phyloP scores from a whole-genome alignment of 2,888 invertebrate species.

The Orchesellides sinensis region DNA sequence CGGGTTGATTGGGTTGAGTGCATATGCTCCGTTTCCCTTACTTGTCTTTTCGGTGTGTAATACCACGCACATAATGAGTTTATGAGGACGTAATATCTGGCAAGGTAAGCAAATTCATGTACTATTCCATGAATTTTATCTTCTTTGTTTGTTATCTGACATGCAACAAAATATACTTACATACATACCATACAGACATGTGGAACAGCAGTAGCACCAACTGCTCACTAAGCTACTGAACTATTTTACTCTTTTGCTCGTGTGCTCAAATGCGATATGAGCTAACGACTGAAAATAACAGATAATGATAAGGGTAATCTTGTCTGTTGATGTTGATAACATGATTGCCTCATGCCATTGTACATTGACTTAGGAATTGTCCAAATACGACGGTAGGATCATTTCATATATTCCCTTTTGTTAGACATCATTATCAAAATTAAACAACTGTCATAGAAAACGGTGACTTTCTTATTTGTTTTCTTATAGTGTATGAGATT shows the following conservation, averaged over 20 bases:
- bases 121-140: slow-evolving; percentile 33
- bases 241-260: not conserved
- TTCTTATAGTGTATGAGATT: not conserved
- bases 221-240: too few relatives aligned
- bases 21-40: not conserved
- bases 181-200: not conserved
- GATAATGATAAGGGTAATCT: slow-evolving; percentile 34
- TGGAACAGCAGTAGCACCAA: not conserved
- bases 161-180: slow-evolving; percentile 11
- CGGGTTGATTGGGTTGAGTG: not conserved
- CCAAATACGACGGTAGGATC: slow-evolving; percentile 37
- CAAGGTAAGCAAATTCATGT: slow-evolving; percentile 15
- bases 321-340: slow-evolving; percentile 41
- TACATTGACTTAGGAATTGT: slow-evolving; percentile 28
- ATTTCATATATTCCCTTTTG: slow-evolving; percentile 41
- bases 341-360: slow-evolving; percentile 29
- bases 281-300: slow-evolving; percentile 4
- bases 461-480: slow-evolving; percentile 15
- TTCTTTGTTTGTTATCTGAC: slow-evolving; percentile 27
- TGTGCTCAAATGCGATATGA: not conserved
- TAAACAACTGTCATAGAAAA: slow-evolving; percentile 16
- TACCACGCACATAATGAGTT: slow-evolving; percentile 31
- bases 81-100: not conserved
- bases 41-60: slow-evolving; percentile 7
- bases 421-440: not conserved